phyloP scores from a whole-genome alignment of 2,113 vertebrate genomes.

The Menidia beryllina region DNA sequence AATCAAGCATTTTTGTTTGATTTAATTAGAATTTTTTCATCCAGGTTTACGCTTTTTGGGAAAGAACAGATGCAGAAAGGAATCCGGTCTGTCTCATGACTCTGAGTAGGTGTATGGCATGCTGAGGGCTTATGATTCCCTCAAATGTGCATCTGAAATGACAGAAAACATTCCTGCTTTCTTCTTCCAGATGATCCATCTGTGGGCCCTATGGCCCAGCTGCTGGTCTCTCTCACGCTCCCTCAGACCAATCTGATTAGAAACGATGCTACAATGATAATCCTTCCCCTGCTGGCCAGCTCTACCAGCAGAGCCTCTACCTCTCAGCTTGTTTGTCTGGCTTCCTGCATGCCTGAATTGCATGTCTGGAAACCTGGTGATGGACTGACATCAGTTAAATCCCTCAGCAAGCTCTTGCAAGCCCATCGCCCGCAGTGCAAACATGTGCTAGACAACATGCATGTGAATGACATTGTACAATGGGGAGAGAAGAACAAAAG shows the following conservation, averaged over 20 bases:
- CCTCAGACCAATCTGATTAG: conserved; percentile 56
- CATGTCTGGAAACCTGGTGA: conserved; percentile 40
- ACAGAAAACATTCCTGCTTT: conserved; percentile 48
- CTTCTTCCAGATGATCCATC: conserved; percentile 67
- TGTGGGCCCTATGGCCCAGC: conserved; percentile 61
- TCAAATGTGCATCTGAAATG: conserved; percentile 59
- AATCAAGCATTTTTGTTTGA: too few relatives aligned
- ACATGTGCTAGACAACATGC: conserved; percentile 51
- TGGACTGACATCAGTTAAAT: conserved; percentile 54
- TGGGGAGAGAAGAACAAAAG: conserved; percentile 8
- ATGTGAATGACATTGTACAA: conserved; percentile 33
- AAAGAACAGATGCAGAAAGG: too few relatives aligned
- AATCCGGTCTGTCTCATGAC: conserved; percentile 34
- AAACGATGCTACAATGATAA: conserved; percentile 49
- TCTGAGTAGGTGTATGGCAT: conserved; percentile 41
- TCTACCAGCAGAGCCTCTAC: conserved; percentile 31
- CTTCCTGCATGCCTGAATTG: conserved; percentile 36
- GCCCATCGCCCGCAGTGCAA: conserved; percentile 40
- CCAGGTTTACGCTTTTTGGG: too few relatives aligned
- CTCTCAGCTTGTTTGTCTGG: conserved; percentile 34
- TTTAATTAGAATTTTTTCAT: too few relatives aligned
- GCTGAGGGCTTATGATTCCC: conserved; percentile 61
- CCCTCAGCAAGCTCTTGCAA: conserved; percentile 52
- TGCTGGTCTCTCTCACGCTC: conserved; percentile 73
- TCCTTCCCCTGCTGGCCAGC: conserved; percentile 37